A percentile compares a stretch with the other conserved stretches of the same genome.
Evolutionary conservation across 2,797 vertebrate genomes (phyloP).

Genomic region (Sphenodon punctatus): DNA sequence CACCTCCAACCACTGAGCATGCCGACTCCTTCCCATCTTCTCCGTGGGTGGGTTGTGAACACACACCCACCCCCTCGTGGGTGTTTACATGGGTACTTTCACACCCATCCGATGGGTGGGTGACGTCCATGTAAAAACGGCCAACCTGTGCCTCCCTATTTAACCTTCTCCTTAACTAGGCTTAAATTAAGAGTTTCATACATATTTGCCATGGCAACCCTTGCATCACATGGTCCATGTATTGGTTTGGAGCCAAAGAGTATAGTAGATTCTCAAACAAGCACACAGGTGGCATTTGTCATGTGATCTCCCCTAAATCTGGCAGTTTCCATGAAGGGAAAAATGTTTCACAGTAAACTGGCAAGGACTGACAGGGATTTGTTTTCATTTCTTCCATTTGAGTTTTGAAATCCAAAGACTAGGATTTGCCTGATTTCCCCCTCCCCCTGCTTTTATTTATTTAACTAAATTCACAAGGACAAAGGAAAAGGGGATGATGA

Average conservation of each 20-base stretch:
- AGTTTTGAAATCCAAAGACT: not conserved
- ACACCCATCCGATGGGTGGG: too few species aligned
- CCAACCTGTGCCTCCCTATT: too few species aligned
- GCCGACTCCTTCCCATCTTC: too few species aligned
- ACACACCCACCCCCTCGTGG: too few species aligned
- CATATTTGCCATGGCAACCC: slow-evolving; percentile 69
- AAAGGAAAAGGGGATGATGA: not conserved
- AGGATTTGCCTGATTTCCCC: not conserved
- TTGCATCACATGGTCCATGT: slow-evolving; percentile 26
- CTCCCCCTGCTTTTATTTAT: not conserved
- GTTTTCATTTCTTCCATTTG: not conserved
- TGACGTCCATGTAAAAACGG: too few species aligned
- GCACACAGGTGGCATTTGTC: not conserved
- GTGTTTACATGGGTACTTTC: too few species aligned
- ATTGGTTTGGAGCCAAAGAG: slow-evolving; percentile 35
- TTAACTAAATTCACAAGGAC: not conserved
- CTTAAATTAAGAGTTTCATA: slow-evolving; percentile 1
- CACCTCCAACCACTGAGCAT: too few species aligned
- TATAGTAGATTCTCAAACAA: slow-evolving; percentile 47
- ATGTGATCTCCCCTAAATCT: slow-evolving; percentile 32
- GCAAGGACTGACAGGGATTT: not conserved
- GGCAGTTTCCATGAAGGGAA: slow-evolving; percentile 32
- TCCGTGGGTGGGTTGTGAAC: too few species aligned
- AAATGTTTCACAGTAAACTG: slow-evolving; percentile 25
- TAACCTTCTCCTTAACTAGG: too few species aligned